A percentile compares a stretch with the other conserved stretches of the same genome.
These are phyloP conservation scores for Druon quercuslanigerum DNA, from an alignment of 1,140 invertebrate species.

Conservation along the genomic window DNA sequence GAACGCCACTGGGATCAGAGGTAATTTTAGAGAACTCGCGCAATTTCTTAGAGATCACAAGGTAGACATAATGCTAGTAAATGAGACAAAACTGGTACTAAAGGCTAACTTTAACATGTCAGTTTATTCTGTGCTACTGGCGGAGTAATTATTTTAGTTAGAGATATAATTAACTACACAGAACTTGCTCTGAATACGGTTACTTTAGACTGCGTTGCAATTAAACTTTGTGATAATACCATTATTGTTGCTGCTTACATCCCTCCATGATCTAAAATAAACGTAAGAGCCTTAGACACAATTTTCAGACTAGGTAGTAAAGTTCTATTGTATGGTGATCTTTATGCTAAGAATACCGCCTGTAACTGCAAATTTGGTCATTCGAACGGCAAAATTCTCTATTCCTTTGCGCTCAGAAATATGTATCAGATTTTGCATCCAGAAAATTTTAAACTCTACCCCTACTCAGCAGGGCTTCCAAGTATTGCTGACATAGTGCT, in stretches of 20 bases:
- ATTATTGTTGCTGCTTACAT: background rate
- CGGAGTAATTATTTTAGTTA: background rate
- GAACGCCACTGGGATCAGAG: constrained; percentile 11
- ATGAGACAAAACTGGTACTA: background rate
- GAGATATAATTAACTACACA: background rate
- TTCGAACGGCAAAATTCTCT: too few species aligned
- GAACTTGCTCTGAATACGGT: background rate
- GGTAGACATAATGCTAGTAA: constrained; percentile 9
- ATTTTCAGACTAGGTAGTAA: too few species aligned
- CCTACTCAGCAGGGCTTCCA: too few species aligned
- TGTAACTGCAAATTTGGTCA: too few species aligned
- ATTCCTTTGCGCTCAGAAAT: too few species aligned
- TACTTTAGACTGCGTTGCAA: background rate
- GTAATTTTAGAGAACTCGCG: background rate
- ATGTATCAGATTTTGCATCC: too few species aligned
- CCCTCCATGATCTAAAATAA: background rate
- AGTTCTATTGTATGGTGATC: too few species aligned
- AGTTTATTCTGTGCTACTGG: background rate
- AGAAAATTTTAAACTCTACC: too few species aligned
- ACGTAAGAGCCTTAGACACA: background rate
- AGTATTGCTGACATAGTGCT: too few species aligned
- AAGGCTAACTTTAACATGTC: background rate
- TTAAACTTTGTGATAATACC: too few species aligned
- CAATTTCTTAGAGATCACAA: background rate
- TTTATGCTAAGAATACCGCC: too few species aligned